Evolutionary conservation across 2,113 vertebrate genomes (phyloP), one percentile per base, ranked within the genome.

Genomic region (Aphyosemion australe): DNA sequence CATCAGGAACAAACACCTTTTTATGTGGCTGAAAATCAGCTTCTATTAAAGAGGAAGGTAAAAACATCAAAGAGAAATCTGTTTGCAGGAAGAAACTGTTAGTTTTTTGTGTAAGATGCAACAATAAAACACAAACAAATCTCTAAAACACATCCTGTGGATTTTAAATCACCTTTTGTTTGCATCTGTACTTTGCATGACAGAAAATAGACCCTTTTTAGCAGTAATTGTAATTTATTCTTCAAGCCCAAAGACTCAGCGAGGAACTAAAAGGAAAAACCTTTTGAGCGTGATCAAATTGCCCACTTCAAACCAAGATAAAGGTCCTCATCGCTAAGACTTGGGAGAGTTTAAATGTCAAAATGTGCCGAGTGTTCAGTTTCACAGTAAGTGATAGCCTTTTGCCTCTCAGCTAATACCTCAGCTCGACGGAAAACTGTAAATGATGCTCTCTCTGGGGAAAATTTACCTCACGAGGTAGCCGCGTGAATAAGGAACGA

Each of bases 341-440:
- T 63, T 41, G 2, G 48, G 52, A 69, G 51, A 72, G 69, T 75
- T 79, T 70, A 76, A 80, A 77, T 81, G 69, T 82, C 73, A 84
- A 81, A 81, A 72, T 58, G 69, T 73, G 53, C 18, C n/a, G 10
- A 6, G 49, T 6, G 31, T 74, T 76, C 55, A 34, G 37, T 76
- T 76, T 83, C 66, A 69, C 34, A 79, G 74, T 59, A 74, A 73
- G 65, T 56, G 67, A 34, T 16, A 52, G 39, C 63, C 43, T 75
- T 62, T 80, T 58, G 69, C 78, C 65, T 73, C 61, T 69, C 49
- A 53, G 72, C 66, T 72, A 76, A 80, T 41, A 64, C 34, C 52
- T 58, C 56, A 45, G 65, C 65, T 61, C 42, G n/a, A 54, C 31
- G 48, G 46, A 61, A 69, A 76, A 48, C 47, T 1, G 15, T 56